phyloP scores from a whole-genome alignment of 2,888 invertebrate species.

The Helobdella robusta region DNA sequence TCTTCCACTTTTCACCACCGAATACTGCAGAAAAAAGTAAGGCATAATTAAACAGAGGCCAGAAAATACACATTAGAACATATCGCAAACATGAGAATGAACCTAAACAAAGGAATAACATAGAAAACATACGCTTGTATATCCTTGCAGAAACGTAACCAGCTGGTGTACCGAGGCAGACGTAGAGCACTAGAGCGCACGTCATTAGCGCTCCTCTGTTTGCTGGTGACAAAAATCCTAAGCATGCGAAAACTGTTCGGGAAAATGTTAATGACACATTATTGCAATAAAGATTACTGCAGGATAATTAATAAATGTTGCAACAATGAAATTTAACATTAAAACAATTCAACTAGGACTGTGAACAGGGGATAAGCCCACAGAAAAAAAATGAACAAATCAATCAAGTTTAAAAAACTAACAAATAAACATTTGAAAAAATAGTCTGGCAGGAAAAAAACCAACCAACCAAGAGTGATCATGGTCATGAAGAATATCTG shows the following conservation, averaged over 20 bases:
- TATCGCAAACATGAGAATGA: background rate
- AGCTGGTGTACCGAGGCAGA: conserved; percentile 89
- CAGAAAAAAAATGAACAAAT: no score
- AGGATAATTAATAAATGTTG: no score
- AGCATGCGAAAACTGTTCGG: conserved; percentile 94
- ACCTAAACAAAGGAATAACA: background rate
- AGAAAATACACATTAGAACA: background rate
- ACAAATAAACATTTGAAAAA: no score
- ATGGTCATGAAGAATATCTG: conserved; percentile 93
- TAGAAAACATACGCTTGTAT: conserved; percentile 67
- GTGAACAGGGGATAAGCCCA: no score
- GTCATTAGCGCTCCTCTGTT: conserved; percentile 98
- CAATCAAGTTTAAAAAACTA: no score
- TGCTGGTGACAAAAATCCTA: conserved; percentile 95
- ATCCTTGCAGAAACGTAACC: conserved; percentile 92
- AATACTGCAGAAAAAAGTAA: conserved; percentile 55
- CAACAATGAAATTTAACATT: no score
- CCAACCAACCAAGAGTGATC: conserved; percentile 67
- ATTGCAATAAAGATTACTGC: no score
- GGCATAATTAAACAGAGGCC: conserved; percentile 7
- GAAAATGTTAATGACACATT: no score
- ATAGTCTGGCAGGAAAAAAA: no score
- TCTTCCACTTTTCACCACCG: conserved; percentile 96
- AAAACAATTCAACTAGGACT: no score
- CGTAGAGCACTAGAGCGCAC: conserved; percentile 88